Conservation (phyloP, 2,888 invertebrate species). For the Notodonta ziczac region DNA sequence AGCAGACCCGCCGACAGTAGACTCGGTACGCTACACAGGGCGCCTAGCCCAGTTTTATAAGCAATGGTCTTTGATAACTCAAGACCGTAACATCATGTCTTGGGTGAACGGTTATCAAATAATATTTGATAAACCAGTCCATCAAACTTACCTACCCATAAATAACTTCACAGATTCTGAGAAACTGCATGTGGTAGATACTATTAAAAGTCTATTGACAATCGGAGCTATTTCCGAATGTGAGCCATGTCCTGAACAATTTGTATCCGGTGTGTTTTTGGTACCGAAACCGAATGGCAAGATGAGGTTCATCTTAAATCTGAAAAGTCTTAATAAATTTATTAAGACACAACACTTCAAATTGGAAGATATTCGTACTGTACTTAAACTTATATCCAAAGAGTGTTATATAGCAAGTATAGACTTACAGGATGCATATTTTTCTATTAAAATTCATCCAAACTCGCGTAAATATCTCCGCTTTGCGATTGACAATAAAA, state of each 20-base stretch:
- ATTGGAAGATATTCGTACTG: slow-evolving; percentile 25
- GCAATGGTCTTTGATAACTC: too few species aligned
- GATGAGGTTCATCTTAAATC: not conserved
- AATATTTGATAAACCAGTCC: too few species aligned
- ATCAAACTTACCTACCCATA: too few species aligned
- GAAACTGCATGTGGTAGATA: too few species aligned
- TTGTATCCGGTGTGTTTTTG: not conserved
- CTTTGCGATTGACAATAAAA: too few species aligned
- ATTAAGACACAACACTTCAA: slow-evolving; percentile 27
- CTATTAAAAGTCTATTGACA: too few species aligned
- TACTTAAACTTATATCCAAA: slow-evolving; percentile 13
- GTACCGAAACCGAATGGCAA: not conserved
- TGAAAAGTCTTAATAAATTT: slow-evolving; percentile 15
- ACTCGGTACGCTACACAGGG: too few species aligned
- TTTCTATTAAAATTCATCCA: not conserved
- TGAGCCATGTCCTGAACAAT: not conserved
- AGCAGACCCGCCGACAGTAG: too few species aligned
- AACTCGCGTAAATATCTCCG: not conserved
- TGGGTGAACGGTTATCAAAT: too few species aligned
- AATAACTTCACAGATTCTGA: too few species aligned
- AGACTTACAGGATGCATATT: slow-evolving; percentile 21
- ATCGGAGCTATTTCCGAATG: not conserved
- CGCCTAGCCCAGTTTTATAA: too few species aligned
- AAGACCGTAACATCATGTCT: too few species aligned
- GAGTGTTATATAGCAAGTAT: slow-evolving; percentile 18